phyloP scores from a whole-genome alignment of 2,797 vertebrate species.

The Lateolabrax maculatus region DNA sequence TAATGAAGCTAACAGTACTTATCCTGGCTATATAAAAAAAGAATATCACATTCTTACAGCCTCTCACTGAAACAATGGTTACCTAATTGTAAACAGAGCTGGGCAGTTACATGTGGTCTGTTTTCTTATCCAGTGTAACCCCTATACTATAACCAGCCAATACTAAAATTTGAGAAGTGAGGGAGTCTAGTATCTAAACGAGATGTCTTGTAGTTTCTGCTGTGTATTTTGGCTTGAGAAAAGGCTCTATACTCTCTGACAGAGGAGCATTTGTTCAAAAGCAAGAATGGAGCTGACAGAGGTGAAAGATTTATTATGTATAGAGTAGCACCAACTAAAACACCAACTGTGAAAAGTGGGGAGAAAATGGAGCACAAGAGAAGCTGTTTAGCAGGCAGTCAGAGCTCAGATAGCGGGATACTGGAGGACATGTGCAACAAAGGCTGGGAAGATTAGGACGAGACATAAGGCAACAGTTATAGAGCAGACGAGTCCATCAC shows the following conservation, averaged over 20 bases:
- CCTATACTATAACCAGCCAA: neutral
- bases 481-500: conserved; percentile 7
- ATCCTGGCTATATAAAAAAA: neutral
- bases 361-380: conserved; percentile 17
- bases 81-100: conserved; percentile 5
- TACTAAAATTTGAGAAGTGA: neutral
- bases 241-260: conserved; percentile 3
- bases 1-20: neutral
- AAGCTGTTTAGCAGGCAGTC: conserved; percentile 4
- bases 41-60: neutral
- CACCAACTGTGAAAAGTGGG: conserved; percentile 18
- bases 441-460: conserved; percentile 1
- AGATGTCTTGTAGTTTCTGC: conserved; percentile 4
- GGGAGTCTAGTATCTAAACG: conserved; percentile 3
- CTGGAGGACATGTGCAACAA: neutral
- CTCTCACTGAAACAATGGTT: conserved; percentile 1
- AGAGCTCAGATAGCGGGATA: neutral
- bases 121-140: neutral
- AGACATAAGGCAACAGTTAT: neutral
- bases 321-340: conserved; percentile 21
- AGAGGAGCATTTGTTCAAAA: conserved; percentile 25
- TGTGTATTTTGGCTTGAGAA: conserved; percentile 9
- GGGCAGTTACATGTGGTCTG: neutral
- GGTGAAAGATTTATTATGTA: conserved; percentile 47
- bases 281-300: conserved; percentile 26